These are phyloP conservation scores for Sarotherodon lohbergeri DNA, from an alignment of 2,113 vertebrate genomes.

Conservation along the genomic window DNA sequence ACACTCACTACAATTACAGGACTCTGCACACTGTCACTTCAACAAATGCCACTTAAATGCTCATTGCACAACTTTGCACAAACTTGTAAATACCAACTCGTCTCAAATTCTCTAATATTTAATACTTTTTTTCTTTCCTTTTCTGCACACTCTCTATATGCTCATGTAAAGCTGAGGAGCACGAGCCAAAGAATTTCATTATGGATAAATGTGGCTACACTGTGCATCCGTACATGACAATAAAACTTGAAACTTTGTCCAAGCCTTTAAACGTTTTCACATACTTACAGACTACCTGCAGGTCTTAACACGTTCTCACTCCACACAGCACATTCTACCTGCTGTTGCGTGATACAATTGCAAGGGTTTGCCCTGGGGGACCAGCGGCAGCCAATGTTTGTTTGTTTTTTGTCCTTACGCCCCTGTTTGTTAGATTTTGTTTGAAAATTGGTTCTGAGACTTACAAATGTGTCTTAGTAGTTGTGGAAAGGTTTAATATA, in stretches of 20 bases:
- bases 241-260: background rate
- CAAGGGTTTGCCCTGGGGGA: fast-evolving
- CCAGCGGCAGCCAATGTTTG: background rate
- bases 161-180: background rate
- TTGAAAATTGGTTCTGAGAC: background rate
- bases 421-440: background rate
- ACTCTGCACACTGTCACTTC: fast-evolving
- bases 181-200: background rate
- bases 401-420: background rate
- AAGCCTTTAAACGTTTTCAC: background rate
- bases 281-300: background rate
- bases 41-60: background rate
- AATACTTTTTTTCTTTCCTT: background rate
- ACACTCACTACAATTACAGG: background rate
- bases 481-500: background rate
- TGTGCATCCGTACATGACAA: background rate
- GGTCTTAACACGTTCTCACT: background rate
- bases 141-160: background rate
- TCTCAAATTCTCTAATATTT: background rate
- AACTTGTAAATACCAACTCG: background rate
- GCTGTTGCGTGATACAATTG: fast-evolving
- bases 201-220: background rate
- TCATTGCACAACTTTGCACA: background rate
- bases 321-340: background rate
- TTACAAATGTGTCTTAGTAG: background rate